phyloP scores from a whole-genome alignment of 2,113 vertebrate species.

The Sporophila hypoxantha region DNA sequence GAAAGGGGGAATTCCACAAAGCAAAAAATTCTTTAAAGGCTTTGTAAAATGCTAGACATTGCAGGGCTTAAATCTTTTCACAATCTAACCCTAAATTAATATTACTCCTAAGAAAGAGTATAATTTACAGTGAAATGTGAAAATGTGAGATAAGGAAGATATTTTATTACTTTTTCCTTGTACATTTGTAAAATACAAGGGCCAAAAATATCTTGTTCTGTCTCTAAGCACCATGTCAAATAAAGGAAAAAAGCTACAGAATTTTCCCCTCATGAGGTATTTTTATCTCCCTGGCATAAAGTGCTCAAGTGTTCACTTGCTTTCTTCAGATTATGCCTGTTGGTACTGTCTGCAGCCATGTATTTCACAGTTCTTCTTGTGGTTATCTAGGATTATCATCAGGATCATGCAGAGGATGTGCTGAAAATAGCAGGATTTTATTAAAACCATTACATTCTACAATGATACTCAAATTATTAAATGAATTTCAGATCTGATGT shows the following conservation, averaged over 20 bases:
- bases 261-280: not conserved
- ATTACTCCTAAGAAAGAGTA: not conserved
- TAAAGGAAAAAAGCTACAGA: not conserved
- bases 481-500: not conserved
- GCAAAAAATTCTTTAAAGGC: not conserved
- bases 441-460: not conserved
- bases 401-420: not conserved
- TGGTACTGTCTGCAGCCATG: not conserved
- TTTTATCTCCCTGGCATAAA: not conserved
- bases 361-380: not conserved
- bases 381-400: not conserved
- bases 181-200: not conserved
- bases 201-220: not conserved
- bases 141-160: not conserved
- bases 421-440: not conserved
- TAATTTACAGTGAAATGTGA: not conserved
- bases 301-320: not conserved
- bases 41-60: not conserved
- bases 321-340: not conserved
- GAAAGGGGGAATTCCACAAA: not conserved
- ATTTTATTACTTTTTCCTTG: not conserved
- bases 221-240: not conserved
- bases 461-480: not conserved
- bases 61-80: not conserved
- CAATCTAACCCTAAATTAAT: not conserved